These are phyloP conservation scores for Rambutsinella grinnellia DNA, from an alignment of 2,888 invertebrate genomes.

Conservation along the genomic window DNA sequence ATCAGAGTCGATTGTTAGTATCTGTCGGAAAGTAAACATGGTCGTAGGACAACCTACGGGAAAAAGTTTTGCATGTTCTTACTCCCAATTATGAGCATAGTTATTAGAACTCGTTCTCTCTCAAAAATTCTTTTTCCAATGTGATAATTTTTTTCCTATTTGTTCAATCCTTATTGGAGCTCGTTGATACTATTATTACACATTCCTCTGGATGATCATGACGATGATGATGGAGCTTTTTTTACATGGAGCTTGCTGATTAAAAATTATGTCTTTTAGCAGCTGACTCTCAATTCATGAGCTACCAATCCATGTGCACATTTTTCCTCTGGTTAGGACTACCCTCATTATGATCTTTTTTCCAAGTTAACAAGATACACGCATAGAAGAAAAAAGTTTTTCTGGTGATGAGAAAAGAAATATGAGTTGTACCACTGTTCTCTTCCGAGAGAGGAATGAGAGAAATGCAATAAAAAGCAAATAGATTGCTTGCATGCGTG, in stretches of 20 bases:
- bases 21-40: too few relatives aligned
- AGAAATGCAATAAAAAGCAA: constrained; percentile 1
- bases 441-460: neutral
- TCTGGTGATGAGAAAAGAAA: neutral
- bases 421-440: neutral
- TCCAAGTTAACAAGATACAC: neutral
- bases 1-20: too few relatives aligned
- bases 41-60: too few relatives aligned
- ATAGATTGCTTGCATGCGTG: constrained; percentile 38
- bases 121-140: neutral
- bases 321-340: neutral
- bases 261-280: constrained; percentile 27
- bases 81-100: too few relatives aligned
- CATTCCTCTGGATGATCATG: constrained; percentile 1
- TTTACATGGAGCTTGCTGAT: constrained; percentile 26
- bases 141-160: neutral
- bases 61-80: too few relatives aligned
- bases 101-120: too few relatives aligned
- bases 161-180: neutral
- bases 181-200: constrained; percentile 11
- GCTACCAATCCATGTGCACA: neutral
- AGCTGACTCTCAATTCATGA: neutral
- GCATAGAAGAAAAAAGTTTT: neutral
- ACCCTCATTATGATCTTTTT: neutral
- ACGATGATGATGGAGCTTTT: constrained; percentile 9